Evolutionary conservation across 2,113 vertebrate genomes (phyloP), one percentile per base, ranked within the genome.

Genomic region (Melanotaenia duboulayi): DNA sequence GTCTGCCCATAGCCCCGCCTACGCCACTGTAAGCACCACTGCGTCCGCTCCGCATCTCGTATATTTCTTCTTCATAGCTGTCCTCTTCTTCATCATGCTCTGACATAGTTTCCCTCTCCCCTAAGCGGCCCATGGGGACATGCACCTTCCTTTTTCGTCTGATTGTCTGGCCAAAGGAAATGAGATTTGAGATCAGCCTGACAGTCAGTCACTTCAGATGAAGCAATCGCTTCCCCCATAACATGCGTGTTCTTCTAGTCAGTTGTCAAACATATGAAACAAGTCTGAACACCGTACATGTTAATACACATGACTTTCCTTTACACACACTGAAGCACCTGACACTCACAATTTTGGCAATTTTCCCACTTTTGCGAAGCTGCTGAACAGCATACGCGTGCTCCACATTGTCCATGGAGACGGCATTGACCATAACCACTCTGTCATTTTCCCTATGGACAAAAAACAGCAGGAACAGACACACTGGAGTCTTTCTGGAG

Each of bases 371-470:
- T 92, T 99, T 99, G 74, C 98, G 96, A 80, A 99, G 93, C 85
- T 99, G 98, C 87, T 99, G 97, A 76, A 99, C 98, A 70, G 98
- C 98, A 80, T 99, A 99, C 0, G 97, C 98, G 28, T 99, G 98
- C 77, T 99, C 98, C 50, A 99, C 98, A 20, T 99, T 99, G 92
- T 99, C 97, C 98, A 99, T 98, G 32, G 98, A 99, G 89, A 99
- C 98, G 4, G 97, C 96, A 76, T 99, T 99, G 91, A 99, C 98
- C 97, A 98, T 99, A 40, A 97, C 96, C 51, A 99, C 97, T 78
- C 97, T 94, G 91, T 99, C 98, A 95, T 99, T 99, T 92, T 99
- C 97, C 90, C 98, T 99, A 72, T 9, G 59, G 85, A 19, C 82
- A 12, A 71, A 62, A 71, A 37, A 74, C 23, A 75, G 2, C 42